phyloP scores from a whole-genome alignment of 2,113 vertebrate genomes.

The Gymnogyps californianus region DNA sequence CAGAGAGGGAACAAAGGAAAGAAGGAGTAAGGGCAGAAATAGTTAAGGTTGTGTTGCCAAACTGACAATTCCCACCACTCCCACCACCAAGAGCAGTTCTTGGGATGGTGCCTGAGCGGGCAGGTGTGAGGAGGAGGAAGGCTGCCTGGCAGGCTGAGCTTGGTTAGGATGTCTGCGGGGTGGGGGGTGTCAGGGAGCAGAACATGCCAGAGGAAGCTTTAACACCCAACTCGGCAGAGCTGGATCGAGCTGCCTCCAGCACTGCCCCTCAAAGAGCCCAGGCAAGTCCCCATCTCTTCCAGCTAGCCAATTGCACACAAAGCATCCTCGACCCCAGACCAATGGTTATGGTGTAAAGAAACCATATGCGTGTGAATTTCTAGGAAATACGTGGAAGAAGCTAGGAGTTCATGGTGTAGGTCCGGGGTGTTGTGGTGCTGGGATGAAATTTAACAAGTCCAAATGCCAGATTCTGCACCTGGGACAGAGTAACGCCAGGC shows the following conservation, averaged over 20 bases:
- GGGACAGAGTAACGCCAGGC: rapidly evolving
- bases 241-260: neutral
- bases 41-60: neutral
- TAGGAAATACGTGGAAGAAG: neutral
- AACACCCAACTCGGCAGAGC: neutral
- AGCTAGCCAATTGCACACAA: neutral
- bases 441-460: neutral
- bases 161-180: neutral
- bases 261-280: neutral
- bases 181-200: neutral
- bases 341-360: neutral
- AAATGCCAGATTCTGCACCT: neutral
- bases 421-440: neutral
- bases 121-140: neutral
- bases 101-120: neutral
- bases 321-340: neutral
- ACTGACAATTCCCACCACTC: neutral
- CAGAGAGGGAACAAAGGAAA: neutral
- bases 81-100: neutral
- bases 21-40: neutral
- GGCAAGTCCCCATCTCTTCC: neutral
- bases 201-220: neutral
- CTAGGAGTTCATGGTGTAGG: neutral
- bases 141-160: neutral
- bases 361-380: rapidly evolving